Evolutionary conservation across 2,888 invertebrate genomes (phyloP).

Genomic region (Flexamia atlantica): DNA sequence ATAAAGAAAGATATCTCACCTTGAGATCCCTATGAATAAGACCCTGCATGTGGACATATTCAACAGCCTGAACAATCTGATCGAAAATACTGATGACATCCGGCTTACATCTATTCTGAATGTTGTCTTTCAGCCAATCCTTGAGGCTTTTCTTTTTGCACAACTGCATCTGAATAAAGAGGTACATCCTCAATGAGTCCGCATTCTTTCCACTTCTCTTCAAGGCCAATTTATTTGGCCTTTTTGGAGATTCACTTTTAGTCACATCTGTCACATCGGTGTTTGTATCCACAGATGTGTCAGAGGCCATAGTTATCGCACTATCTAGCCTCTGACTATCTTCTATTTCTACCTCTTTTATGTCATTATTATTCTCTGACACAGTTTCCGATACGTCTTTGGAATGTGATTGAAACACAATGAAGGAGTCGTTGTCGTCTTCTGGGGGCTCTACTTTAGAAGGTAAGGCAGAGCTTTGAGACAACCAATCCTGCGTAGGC

Average conservation of each 20-base stretch:
- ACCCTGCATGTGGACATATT: constrained; percentile 95
- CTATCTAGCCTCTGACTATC: constrained; percentile 25
- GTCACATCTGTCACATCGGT: constrained; percentile 60
- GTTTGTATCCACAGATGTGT: constrained; percentile 41
- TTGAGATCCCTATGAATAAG: constrained; percentile 98
- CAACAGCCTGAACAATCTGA: constrained; percentile 96
- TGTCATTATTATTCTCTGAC: constrained; percentile 13
- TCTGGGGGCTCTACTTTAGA: not conserved
- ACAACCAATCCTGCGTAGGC: not conserved
- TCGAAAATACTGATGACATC: constrained; percentile 85
- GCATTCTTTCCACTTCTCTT: not conserved
- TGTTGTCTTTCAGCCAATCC: constrained; percentile 89
- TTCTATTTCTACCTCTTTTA: constrained; percentile 13
- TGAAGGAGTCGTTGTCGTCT: constrained; percentile 75
- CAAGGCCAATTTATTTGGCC: constrained; percentile 51
- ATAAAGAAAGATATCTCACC: constrained; percentile 75
- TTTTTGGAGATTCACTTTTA: constrained; percentile 51
- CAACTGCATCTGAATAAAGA: constrained; percentile 99
- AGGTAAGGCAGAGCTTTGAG: not conserved
- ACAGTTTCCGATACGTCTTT: not conserved
- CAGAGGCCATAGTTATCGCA: constrained; percentile 27
- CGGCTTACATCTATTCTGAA: constrained; percentile 71
- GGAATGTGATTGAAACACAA: constrained; percentile 74
- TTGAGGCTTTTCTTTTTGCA: constrained; percentile 92
- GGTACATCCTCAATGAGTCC: constrained; percentile 79